phyloP scores from a whole-genome alignment of 2,113 vertebrate genomes.

The Xyliphius kryptos region DNA sequence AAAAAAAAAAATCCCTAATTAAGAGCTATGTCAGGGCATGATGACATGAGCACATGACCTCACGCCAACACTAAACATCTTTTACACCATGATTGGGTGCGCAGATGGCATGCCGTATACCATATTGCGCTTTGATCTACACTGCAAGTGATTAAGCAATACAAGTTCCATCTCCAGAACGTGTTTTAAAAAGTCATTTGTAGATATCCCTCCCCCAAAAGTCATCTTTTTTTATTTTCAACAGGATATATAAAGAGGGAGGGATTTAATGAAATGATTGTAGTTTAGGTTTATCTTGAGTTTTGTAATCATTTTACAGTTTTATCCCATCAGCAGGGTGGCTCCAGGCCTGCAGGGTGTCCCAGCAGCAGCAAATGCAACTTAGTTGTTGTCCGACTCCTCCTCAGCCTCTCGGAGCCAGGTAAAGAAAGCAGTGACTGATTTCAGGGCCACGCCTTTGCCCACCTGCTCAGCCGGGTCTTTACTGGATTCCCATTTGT shows the following conservation, averaged over 20 bases:
- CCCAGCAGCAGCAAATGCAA: constrained; percentile 14
- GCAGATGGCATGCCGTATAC: constrained; percentile 27
- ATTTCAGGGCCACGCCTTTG: constrained; percentile 94
- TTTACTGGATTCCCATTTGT: constrained; percentile 96
- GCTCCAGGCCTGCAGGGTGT: constrained; percentile 31
- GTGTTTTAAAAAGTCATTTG: constrained; percentile 2
- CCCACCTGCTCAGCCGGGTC: constrained; percentile 88
- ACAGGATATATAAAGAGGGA: constrained; percentile 27
- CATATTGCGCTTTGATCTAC: constrained; percentile 47
- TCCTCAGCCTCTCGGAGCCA: constrained; percentile 92
- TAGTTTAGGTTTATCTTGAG: constrained; percentile 51
- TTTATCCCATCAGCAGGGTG: constrained; percentile 43
- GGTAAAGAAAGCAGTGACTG: constrained; percentile 91
- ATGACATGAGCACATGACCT: constrained; percentile 24
- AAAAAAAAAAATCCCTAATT: constrained; percentile 39
- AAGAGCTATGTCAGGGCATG: constrained; percentile 48
- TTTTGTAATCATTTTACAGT: constrained; percentile 33
- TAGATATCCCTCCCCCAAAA: background rate
- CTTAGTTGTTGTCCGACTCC: constrained; percentile 89
- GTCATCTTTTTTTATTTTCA: constrained; percentile 54
- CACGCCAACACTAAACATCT: constrained; percentile 3
- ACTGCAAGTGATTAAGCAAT: constrained; percentile 23
- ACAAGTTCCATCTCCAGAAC: background rate
- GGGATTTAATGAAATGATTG: constrained; percentile 51
- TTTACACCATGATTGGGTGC: background rate